Base-by-base conservation (phyloP, 2,113 vertebrate species). In the Delphinus delphis region DNA sequence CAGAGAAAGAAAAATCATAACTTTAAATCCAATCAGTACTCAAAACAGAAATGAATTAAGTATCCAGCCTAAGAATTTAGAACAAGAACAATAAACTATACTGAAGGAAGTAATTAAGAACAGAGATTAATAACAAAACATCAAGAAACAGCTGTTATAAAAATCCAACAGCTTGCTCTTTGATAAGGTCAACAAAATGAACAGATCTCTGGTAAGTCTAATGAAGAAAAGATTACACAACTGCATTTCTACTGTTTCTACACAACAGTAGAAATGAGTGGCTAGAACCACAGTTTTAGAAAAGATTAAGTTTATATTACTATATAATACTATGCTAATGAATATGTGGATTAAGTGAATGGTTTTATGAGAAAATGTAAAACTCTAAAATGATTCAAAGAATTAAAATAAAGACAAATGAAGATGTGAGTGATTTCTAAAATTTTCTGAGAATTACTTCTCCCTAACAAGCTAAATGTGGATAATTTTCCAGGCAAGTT, bases 61-160 rank as follows among this genome's bases (percentile, higher is more conserved):
- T 12, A 94, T 65, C 25, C 67, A 73, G 63, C 60, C 68, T 38
- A 93, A 68, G 89, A 92, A 93, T 96, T 93, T 95, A 87, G 50
- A 96, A 58, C 53, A 88, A 63, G 33, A 94, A 90, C 50, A 94
- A 76, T 41, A 93, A 96, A 88, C 21, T 53, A 83, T 53, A 91
- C n/a, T 81, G 53, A 94, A 94, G 62, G 44, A 90, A 95, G 73
- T 96, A 97, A 97, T 97, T 97, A 97, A 96, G 74, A 80, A 88
- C 36, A 89, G 31, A 95, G 91, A 90, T 93, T 95, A 89, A 95
- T 97, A 93, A 93, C 26, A 90, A 95, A 97, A 95, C 36, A 76
- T 96, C 25, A 96, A 77, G n/a, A 94, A 94, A 84, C 71, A 95
- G 55, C 91, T 96, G 77, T 85, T 97, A 58, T 77, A 85, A 97